phyloP scores from a whole-genome alignment of 2,797 vertebrate genomes.

The Myoxocephalus aenaeus region DNA sequence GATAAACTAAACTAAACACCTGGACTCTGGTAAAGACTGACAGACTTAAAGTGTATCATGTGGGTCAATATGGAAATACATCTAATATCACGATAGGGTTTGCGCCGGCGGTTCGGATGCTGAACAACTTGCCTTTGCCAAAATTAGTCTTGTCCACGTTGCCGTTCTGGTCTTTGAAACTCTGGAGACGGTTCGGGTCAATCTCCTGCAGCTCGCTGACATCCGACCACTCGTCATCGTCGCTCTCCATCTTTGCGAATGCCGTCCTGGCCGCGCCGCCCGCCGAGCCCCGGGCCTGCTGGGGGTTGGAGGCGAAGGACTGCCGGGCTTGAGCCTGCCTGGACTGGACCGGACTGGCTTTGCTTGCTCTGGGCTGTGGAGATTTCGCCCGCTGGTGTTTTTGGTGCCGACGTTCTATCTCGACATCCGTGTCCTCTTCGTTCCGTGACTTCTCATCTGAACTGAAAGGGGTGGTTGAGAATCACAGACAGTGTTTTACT shows the following conservation, averaged over 20 bases:
- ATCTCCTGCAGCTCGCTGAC: constrained; percentile 83
- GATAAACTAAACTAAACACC: not conserved
- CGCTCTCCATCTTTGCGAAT: constrained; percentile 57
- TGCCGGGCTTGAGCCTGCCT: constrained; percentile 31
- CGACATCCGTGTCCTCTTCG: constrained; percentile 61
- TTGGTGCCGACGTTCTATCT: constrained; percentile 44
- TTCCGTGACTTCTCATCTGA: constrained; percentile 78
- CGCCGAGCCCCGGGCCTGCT: constrained; percentile 13
- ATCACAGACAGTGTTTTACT: constrained; percentile 1
- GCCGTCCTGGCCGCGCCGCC: constrained; percentile 32
- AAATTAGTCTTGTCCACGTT: constrained; percentile 64
- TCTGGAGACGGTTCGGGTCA: constrained; percentile 57
- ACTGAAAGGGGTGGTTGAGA: constrained; percentile 76
- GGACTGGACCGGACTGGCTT: constrained; percentile 38
- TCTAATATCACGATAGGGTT: not conserved
- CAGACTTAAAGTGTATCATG: no score
- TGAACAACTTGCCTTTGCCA: constrained; percentile 49
- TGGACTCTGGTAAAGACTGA: not conserved
- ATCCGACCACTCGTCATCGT: constrained; percentile 70
- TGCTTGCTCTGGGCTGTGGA: constrained; percentile 31
- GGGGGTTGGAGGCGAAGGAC: constrained; percentile 14
- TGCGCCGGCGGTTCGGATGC: not conserved
- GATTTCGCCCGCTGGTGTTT: constrained; percentile 51
- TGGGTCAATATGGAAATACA: not conserved
- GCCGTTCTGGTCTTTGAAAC: constrained; percentile 74